phyloP scores from a whole-genome alignment of 92 coral and sea anemone species.

The Heliopora coerulea region DNA sequence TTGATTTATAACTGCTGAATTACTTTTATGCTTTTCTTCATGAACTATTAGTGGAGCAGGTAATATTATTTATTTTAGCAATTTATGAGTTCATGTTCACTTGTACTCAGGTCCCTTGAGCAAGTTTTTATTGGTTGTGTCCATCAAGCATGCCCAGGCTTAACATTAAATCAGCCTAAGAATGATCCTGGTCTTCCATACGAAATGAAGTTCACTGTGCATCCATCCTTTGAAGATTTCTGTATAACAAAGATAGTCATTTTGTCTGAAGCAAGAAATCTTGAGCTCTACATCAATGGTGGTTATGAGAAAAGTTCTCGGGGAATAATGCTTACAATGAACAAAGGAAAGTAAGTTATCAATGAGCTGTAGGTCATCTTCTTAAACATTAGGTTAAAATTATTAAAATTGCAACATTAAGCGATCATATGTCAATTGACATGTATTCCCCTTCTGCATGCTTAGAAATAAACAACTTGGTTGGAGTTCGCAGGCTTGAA shows the following conservation, averaged over 20 bases:
- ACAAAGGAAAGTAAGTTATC: conserved; percentile 83
- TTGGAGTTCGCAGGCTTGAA: too few relatives aligned
- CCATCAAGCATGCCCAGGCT: conserved; percentile 91
- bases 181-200: conserved; percentile 75
- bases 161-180: conserved; percentile 70
- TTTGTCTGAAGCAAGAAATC: conserved; percentile 97
- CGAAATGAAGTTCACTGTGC: conserved; percentile 93
- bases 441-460: too few relatives aligned
- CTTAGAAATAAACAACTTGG: too few relatives aligned
- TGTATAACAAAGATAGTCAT: conserved; percentile 86
- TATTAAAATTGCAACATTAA: too few relatives aligned
- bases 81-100: too few relatives aligned
- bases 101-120: conserved; percentile 95
- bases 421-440: too few relatives aligned
- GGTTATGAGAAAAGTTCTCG: conserved; percentile 85
- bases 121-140: conserved; percentile 95
- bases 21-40: too few relatives aligned
- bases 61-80: too few relatives aligned
- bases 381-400: too few relatives aligned
- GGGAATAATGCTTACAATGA: conserved; percentile 94
- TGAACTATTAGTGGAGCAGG: too few relatives aligned
- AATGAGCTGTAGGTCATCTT: too few relatives aligned
- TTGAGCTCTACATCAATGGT: conserved; percentile 90
- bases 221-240: conserved; percentile 91
- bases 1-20: too few relatives aligned